Evolutionary conservation across 2,113 vertebrate species (phyloP).

Genomic region (Antennarius striatus): DNA sequence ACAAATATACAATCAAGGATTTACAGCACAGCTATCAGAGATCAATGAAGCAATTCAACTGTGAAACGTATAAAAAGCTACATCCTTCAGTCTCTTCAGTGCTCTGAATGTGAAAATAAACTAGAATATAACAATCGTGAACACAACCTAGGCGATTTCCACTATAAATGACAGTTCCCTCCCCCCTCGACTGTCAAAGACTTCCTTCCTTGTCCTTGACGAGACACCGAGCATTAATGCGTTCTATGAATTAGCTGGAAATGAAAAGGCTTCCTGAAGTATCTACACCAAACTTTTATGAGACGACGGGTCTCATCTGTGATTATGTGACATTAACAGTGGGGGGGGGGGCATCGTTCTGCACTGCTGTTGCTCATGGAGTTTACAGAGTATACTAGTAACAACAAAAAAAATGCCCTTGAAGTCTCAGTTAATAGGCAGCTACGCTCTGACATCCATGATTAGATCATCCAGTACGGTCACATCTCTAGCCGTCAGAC

Average conservation of each 20-base stretch:
- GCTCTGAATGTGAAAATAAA: conserved; percentile 38
- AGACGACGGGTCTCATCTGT: conserved; percentile 46
- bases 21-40: conserved; percentile 10
- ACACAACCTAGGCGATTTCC: conserved; percentile 42
- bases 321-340: conserved; percentile 53
- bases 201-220: conserved; percentile 24
- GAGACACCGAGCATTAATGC: conserved; percentile 17
- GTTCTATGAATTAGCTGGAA: conserved; percentile 34
- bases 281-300: conserved; percentile 28
- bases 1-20: too few species aligned
- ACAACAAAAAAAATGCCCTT: conserved; percentile 75
- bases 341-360: conserved; percentile 32
- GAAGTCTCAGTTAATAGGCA: conserved; percentile 76
- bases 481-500: conserved; percentile 72
- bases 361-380: conserved; percentile 15
- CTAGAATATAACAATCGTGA: conserved; percentile 28
- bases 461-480: conserved; percentile 73
- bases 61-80: conserved; percentile 36
- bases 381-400: conserved; percentile 45
- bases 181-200: conserved; percentile 42
- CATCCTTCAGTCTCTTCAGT: conserved; percentile 28
- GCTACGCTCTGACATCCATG: conserved; percentile 68
- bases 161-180: conserved; percentile 38
- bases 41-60: conserved; percentile 34
- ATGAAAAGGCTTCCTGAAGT: conserved; percentile 30